A percentile compares a stretch with the other conserved stretches of the same genome.
These are phyloP conservation scores for Tonatia bakeri DNA, from an alignment of 2,113 vertebrate genomes.

Conservation along the genomic window DNA sequence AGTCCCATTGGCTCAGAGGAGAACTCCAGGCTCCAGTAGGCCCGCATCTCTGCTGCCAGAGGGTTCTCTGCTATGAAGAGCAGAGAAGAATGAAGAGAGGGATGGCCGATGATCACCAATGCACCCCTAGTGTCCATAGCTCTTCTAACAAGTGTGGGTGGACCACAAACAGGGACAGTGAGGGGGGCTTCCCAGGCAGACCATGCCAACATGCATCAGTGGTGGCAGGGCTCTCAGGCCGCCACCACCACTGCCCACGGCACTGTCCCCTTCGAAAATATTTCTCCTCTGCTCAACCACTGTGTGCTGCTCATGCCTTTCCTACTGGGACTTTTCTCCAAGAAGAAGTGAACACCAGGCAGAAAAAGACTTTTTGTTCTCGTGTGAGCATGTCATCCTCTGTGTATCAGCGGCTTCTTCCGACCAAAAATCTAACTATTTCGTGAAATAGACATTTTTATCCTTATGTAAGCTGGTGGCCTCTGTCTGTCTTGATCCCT, in stretches of 20 bases:
- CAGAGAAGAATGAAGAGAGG: rapidly evolving
- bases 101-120: rapidly evolving
- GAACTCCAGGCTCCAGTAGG: rapidly evolving
- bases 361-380: neutral
- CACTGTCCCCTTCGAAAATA: neutral
- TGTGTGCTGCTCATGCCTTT: neutral
- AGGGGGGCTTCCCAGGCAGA: too few species aligned
- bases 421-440: neutral
- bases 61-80: rapidly evolving
- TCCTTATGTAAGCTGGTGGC: neutral
- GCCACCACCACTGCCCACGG: neutral
- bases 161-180: neutral
- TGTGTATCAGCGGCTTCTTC: too few species aligned
- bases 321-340: neutral
- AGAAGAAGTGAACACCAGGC: neutral
- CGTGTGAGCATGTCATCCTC: too few species aligned
- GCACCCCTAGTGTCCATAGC: too few species aligned
- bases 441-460: neutral
- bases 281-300: neutral
- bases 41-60: rapidly evolving
- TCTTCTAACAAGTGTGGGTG: rapidly evolving
- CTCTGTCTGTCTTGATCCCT: neutral
- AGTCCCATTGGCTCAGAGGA: neutral
- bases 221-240: neutral
- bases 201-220: too few species aligned